Percentiles rank a stretch among this genome's conserved stretches.
Conservation (phyloP, 2,888 invertebrate species). For the Camptogramma bilineatum region DNA sequence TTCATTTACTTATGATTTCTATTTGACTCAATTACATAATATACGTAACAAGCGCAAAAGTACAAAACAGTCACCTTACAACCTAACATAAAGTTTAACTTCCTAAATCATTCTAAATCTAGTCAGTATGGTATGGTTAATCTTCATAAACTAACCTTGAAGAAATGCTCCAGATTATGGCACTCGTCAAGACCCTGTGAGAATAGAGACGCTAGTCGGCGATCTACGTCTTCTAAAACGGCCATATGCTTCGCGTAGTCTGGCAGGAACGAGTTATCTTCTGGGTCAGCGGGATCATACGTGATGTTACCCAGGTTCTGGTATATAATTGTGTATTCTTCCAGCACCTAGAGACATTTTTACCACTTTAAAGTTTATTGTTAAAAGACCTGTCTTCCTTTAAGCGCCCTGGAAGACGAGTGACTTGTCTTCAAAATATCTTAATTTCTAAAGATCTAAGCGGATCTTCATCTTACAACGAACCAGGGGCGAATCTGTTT, state of each 20-base stretch:
- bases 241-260: constrained; percentile 88
- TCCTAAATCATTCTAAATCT: too few relatives aligned
- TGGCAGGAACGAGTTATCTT: constrained; percentile 86
- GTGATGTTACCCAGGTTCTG: constrained; percentile 81
- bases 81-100: too few relatives aligned
- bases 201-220: constrained; percentile 91
- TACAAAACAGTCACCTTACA: too few relatives aligned
- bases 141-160: constrained; percentile 59
- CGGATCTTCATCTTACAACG: too few relatives aligned
- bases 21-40: too few relatives aligned
- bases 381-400: neutral
- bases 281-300: constrained; percentile 91
- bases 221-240: constrained; percentile 89
- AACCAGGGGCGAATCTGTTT: too few relatives aligned
- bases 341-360: constrained; percentile 60
- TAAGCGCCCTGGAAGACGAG: too few relatives aligned
- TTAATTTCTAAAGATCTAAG: too few relatives aligned
- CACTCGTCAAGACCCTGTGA: constrained; percentile 93
- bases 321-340: constrained; percentile 69
- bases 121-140: neutral
- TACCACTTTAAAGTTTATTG: too few relatives aligned
- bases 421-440: too few relatives aligned
- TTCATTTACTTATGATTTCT: too few relatives aligned
- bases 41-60: too few relatives aligned
- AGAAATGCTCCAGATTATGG: constrained; percentile 75